A percentile compares a stretch with the other conserved stretches of the same genome.
Conservation (phyloP, 2,888 invertebrate species). For the Metopia argyrocephala region DNA sequence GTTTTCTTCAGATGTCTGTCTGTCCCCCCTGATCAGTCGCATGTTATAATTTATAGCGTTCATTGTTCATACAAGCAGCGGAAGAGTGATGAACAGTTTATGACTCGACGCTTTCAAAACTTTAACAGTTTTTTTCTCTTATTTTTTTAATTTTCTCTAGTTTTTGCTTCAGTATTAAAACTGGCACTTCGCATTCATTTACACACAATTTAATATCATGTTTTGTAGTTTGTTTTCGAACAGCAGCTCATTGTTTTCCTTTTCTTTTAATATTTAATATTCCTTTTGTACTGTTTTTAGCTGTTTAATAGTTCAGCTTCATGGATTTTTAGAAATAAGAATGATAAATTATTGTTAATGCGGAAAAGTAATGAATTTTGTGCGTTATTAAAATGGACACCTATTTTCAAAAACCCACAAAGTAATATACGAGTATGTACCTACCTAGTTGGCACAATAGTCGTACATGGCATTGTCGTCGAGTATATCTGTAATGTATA, state of each 20-base stretch:
- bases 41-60: constrained; percentile 53
- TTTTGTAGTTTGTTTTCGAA: constrained; percentile 26
- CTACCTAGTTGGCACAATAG: too few species aligned
- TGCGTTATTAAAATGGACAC: constrained; percentile 10
- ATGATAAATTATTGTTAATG: constrained; percentile 23
- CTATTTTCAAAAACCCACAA: too few species aligned
- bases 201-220: constrained; percentile 60
- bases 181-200: constrained; percentile 36
- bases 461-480: too few species aligned
- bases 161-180: constrained; percentile 8
- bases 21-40: constrained; percentile 47
- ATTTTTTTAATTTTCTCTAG: constrained; percentile 15
- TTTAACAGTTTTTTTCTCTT: constrained; percentile 39
- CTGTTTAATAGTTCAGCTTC: constrained; percentile 42
- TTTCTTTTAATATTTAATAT: constrained; percentile 16
- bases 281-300: constrained; percentile 11
- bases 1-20: neutral
- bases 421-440: too few species aligned
- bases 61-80: constrained; percentile 45
- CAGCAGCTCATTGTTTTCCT: neutral
- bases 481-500: too few species aligned
- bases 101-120: constrained; percentile 74
- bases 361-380: constrained; percentile 40
- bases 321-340: constrained; percentile 10
- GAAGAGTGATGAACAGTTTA: constrained; percentile 76